Percentiles rank a stretch among this genome's conserved stretches.
Evolutionary conservation across 2,113 vertebrate genomes (phyloP).

Genomic region (Zapornia atra): DNA sequence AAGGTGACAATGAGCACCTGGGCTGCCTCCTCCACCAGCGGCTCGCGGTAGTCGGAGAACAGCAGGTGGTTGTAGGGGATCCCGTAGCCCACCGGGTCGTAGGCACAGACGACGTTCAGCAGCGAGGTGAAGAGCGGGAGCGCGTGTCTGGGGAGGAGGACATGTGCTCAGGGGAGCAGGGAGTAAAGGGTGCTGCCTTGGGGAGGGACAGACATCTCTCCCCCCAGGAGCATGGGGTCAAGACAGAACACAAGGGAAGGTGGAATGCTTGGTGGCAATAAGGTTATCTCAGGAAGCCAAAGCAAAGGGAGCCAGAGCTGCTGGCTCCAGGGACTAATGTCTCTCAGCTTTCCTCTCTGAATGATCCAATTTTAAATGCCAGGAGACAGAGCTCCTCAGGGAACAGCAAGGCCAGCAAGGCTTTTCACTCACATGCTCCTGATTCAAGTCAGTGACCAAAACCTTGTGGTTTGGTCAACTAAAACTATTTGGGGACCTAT

Average conservation of each 20-base stretch:
- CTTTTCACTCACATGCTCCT: neutral
- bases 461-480: neutral
- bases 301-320: neutral
- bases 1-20: conserved; percentile 96
- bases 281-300: neutral
- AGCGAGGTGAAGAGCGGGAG: conserved; percentile 96
- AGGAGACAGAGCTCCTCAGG: neutral
- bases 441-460: neutral
- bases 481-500: no score
- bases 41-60: conserved; percentile 95
- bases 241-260: neutral
- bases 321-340: neutral
- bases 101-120: conserved; percentile 94
- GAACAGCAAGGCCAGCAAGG: neutral
- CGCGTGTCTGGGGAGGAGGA: conserved; percentile 82
- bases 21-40: conserved; percentile 93
- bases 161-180: neutral
- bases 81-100: conserved; percentile 96
- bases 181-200: neutral
- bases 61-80: conserved; percentile 98
- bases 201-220: neutral
- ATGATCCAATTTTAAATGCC: neutral
- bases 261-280: neutral
- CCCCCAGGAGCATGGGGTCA: neutral
- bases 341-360: neutral